Base-by-base conservation (phyloP, 2,113 vertebrate genomes). In the Herpetotheres cachinnans region DNA sequence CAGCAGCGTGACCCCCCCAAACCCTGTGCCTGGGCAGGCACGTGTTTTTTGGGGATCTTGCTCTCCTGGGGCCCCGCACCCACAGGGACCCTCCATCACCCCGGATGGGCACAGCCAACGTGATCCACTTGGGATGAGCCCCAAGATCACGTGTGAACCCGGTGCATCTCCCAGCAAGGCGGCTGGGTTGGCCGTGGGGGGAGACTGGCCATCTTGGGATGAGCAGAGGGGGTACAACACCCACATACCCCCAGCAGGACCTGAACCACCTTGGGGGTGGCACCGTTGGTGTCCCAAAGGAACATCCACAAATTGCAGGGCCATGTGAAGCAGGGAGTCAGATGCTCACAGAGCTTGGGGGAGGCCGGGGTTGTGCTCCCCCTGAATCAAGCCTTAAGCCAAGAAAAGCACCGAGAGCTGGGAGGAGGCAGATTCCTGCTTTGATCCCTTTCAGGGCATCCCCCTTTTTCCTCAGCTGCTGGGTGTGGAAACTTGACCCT, bases 401-500 rank as follows among this genome's bases (percentile, higher is more conserved):
- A 90, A 84, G 72, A 91, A 36, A 86, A 63, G 66, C 81, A 19
- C 22, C 7, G 16, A 40, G 65, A 82, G 93, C 27, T 1, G 2
- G 11, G 49, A 54, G 67, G 63, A 67, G 76, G 55, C 79, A 22
- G 69, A 95, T 95, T 95, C 86, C 94, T n/a, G 82, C 96, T 95
- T 97, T 96, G 93, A 96, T 96, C 76, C 89, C 72, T 73, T 90
- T 83, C 1, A 3, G 82, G 63, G 55, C 86, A 79, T 74, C 80
- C 62, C 79, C 40, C 10, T 66, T 79, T 54, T 50, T 9, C 63
- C 82, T 50, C 93, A 89, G 94, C 93, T 94, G 96, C 90, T 0
- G 71, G 38, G 4, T 72, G 90, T 8, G 1, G 93, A 94, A 95
- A 97, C 63, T 74, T 92, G 96, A 96, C 94, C 83, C 93, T 83